These are phyloP conservation scores for Porites lobata DNA, from an alignment of 92 coral and sea anemone genomes.

Conservation along the genomic window DNA sequence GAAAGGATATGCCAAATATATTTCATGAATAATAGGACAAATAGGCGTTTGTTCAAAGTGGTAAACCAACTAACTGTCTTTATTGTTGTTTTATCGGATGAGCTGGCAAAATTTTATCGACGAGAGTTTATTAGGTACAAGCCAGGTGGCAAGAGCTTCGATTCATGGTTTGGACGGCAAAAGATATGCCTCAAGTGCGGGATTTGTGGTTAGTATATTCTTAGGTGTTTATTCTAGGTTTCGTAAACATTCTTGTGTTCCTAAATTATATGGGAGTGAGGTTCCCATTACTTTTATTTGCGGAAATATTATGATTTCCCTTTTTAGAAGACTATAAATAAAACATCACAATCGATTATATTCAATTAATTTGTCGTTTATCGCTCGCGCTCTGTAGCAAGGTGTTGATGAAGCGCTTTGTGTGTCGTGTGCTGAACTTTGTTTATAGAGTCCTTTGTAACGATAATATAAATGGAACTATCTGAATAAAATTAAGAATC, in stretches of 20 bases:
- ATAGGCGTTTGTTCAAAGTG: background rate
- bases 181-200: conserved; percentile 89
- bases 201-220: conserved; percentile 86
- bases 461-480: background rate
- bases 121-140: conserved; percentile 95
- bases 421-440: background rate
- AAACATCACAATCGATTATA: too few relatives aligned
- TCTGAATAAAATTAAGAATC: background rate
- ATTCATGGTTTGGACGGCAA: conserved; percentile 95
- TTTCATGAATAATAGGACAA: background rate
- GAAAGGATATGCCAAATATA: background rate
- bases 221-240: background rate
- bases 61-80: background rate
- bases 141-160: conserved; percentile 97
- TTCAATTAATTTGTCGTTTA: background rate
- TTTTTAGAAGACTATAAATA: too few relatives aligned
- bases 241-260: conserved; percentile 11
- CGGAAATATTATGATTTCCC: background rate
- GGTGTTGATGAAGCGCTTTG: background rate
- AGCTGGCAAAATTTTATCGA: conserved; percentile 98
- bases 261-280: background rate
- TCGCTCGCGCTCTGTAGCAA: too few relatives aligned
- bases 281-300: background rate
- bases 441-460: background rate
- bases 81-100: conserved; percentile 67